Conservation (phyloP, 2,888 invertebrate species). For the Drosophila histrio region DNA sequence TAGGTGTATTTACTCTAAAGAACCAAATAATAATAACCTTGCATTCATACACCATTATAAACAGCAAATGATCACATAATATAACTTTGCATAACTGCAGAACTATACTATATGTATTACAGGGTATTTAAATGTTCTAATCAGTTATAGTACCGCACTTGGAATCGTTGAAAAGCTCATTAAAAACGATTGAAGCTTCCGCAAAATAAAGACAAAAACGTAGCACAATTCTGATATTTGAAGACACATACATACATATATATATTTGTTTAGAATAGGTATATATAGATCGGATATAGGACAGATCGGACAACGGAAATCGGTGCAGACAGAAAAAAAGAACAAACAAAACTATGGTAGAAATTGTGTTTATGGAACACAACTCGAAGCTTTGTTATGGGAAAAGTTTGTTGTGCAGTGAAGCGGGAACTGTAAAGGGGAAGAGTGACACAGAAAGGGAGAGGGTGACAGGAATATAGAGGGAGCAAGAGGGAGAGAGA, state of each 20-base stretch:
- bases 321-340: neutral
- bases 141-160: neutral
- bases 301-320: neutral
- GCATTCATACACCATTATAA: neutral
- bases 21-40: neutral
- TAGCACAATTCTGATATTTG: conserved; percentile 4
- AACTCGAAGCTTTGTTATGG: neutral
- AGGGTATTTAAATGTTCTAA: conserved; percentile 4
- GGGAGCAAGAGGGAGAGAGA: neutral
- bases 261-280: neutral
- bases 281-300: conserved; percentile 12
- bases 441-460: neutral
- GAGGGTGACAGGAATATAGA: neutral
- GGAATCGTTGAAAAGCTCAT: conserved; percentile 38
- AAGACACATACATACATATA: neutral
- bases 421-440: neutral
- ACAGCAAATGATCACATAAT: neutral
- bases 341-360: no score
- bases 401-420: neutral
- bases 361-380: neutral
- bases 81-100: neutral
- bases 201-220: conserved; percentile 23
- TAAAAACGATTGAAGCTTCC: conserved; percentile 75
- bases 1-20: neutral
- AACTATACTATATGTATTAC: neutral